Conservation (phyloP, 2,797 vertebrate genomes). For the Pseudomugil tenellus region DNA sequence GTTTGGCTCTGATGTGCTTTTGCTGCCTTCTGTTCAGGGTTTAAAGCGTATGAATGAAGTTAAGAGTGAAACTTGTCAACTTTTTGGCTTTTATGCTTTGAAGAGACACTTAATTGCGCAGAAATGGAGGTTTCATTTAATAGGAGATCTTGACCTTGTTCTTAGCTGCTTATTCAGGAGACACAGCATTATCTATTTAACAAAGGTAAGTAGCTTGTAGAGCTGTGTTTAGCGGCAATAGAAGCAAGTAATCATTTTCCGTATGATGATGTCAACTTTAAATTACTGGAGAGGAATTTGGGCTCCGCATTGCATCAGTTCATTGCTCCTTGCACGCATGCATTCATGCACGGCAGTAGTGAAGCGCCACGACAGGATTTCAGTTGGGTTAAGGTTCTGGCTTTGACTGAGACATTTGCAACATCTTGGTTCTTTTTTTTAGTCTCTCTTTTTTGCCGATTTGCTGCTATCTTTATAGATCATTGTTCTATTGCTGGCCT, state of each 20-base stretch:
- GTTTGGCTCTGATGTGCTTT: not conserved
- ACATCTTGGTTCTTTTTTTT: not conserved
- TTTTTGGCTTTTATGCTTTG: not conserved
- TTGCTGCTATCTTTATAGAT: not conserved
- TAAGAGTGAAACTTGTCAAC: not conserved
- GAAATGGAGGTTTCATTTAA: not conserved
- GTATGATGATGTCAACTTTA: not conserved
- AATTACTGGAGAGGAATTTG: not conserved
- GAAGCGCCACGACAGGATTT: not conserved
- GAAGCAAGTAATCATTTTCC: not conserved
- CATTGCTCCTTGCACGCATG: not conserved
- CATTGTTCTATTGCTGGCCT: no score
- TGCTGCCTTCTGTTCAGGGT: not conserved
- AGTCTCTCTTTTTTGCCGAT: not conserved
- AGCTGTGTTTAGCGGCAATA: not conserved
- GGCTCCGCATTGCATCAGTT: not conserved
- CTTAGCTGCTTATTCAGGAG: no score
- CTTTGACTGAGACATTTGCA: not conserved
- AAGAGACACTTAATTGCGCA: not conserved
- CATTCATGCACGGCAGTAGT: not conserved
- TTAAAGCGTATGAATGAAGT: not conserved
- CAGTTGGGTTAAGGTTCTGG: not conserved
- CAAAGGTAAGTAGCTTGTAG: not conserved
- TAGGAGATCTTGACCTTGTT: not conserved
- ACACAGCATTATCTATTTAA: not conserved